Base-by-base conservation (phyloP, 1,140 invertebrate genomes). In the Camponotus vicinus region DNA sequence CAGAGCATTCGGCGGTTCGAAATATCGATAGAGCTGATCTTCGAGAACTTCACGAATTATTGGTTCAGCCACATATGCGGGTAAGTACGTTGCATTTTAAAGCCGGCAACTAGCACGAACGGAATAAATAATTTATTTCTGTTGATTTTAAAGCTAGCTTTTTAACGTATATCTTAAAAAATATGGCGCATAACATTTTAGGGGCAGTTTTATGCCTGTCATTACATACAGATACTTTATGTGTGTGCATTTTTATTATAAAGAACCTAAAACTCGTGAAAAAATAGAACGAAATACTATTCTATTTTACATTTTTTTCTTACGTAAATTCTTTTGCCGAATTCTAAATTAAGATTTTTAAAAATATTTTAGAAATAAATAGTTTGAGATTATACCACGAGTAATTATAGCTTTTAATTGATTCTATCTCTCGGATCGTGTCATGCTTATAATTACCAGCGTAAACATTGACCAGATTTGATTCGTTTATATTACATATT, bases 61-160 rank as follows among this genome's bases (percentile, higher is more conserved):
- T 99, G 32, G 96, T 96, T 85, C 96, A 97, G 92, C 97, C 98
- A 85, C 98, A 99, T 94, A 96, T 99, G 88, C 98, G 97, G 98
- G 98, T 99, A 94, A 96, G 97, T 96, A 83, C 79, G 7, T 75
- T 83, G 5, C 40, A 34, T 75, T 75, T 49, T 83, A 75, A 45
- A 49, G 11, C 5, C 21, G 6, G n/a, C 8, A 61, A 21, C 13
- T 45, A 75, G 9, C 13, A 9, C 37, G 7, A 6, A 6, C 40
- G 9, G 27, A 61, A 61, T n/a, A n/a, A 37, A 42, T 11, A 34
- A 82, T 32, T 75, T 21, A 57, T 7, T 55, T 42, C n/a, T 55
- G 21, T 45, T 27, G 11, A 5, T 0, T 55, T 49, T 49, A 73
- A 73, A 49, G 18, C 27, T 21, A 37, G 8, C 3, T n/a, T 34